Evolutionary conservation across 2,888 invertebrate species (phyloP), one percentile per base, ranked within the genome.

Genomic region (Mesodorylaimus sp.): DNA sequence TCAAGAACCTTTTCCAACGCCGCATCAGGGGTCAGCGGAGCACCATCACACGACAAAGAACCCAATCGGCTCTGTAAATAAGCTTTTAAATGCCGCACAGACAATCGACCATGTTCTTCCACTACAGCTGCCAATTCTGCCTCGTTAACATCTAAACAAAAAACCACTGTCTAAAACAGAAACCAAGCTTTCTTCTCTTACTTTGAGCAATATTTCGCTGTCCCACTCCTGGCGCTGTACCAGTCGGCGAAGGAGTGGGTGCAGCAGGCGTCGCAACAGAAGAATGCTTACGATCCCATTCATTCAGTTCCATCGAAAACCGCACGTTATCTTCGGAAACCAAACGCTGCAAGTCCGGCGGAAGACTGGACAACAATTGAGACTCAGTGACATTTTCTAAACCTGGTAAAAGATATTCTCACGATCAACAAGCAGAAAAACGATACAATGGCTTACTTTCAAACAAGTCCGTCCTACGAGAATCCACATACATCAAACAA

Each of bases 401-500:
- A 3, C 37, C 50, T 29, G 49, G 48, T 29, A 49, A 21, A 50
- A 23, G 50, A 21, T 52, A 36, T 10, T 36, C 13, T 16, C 13
- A 10, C 13, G 13, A 36, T 16, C 36, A 13, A 36, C 36, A 42
- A 36, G n/a, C n/a, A n/a, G n/a, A n/a, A n/a, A n/a, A n/a, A n/a
- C n/a, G 45, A 45, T n/a, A 7, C 36, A 26, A 7, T 26, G 21
- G 28, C 47, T 52, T 49, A 61, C 60, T 55, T 36, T 47, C 43
- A 3, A 61, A 52, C 3, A 61, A 54, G 36, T 60, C 61, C 37
- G 54, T 53, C 32, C 62, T 55, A 37, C 57, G 58, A 43, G 60
- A 57, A 53, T 69, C 66, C 21, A 70, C 67, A 53, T 71, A 71
- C 61, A 71, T 65, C 44, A 71, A 61, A 54, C 70, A 70, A 59